Evolutionary conservation across 2,113 vertebrate genomes (phyloP).

Genomic region (Eurystomus gularis): DNA sequence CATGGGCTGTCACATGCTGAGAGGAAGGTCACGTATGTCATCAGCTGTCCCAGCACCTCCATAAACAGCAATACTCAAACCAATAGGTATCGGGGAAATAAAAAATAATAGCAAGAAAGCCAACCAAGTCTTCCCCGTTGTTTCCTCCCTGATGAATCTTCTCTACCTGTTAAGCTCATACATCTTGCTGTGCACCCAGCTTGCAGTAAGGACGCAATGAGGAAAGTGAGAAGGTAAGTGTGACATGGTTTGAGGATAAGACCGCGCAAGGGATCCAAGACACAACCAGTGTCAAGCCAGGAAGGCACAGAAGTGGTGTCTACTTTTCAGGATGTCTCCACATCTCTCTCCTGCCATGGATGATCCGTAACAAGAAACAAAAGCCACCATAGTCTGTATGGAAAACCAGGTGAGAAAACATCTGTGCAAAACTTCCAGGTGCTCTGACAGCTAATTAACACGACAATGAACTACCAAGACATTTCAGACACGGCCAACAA

Average conservation of each 20-base stretch:
- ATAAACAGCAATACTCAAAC: background rate
- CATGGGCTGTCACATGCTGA: accelerated
- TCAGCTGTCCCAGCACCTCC: accelerated
- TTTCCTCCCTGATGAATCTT: background rate
- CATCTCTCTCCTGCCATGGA: background rate
- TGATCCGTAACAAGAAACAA: accelerated
- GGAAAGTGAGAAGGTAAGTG: background rate
- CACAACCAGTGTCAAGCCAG: accelerated
- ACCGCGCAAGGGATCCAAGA: background rate
- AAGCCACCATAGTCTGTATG: background rate
- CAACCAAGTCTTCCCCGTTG: background rate
- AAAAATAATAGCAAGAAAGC: background rate
- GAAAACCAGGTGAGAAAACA: background rate
- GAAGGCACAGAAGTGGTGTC: too few relatives aligned
- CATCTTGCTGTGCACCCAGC: background rate
- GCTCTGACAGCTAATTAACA: background rate
- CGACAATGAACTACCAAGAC: background rate
- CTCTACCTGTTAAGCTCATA: background rate
- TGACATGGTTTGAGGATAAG: background rate
- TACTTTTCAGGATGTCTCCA: background rate
- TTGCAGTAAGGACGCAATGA: background rate
- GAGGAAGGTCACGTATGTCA: background rate
- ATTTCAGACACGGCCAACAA: background rate
- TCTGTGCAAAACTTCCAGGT: background rate
- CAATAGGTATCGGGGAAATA: background rate